phyloP scores from a whole-genome alignment of 2,797 vertebrate genomes.

The Rhynchotus rufescens region DNA sequence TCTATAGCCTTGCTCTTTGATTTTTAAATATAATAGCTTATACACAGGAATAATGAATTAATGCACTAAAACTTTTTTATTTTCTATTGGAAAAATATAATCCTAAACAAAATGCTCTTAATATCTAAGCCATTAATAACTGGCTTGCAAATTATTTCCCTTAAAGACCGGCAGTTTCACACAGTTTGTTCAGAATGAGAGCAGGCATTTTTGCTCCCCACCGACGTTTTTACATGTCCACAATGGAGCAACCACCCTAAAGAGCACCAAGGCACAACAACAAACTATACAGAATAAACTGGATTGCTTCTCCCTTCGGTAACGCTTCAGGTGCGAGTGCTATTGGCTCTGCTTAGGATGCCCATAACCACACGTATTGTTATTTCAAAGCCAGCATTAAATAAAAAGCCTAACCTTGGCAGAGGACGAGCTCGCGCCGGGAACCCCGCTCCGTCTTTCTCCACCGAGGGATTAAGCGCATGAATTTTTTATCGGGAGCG shows the following conservation, averaged over 20 bases:
- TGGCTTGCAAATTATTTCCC: neutral
- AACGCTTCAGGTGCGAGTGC: neutral
- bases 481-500: conserved; percentile 48
- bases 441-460: neutral
- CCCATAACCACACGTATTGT: neutral
- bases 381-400: neutral
- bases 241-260: neutral
- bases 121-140: neutral
- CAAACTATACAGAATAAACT: neutral
- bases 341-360: neutral
- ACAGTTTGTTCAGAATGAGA: neutral
- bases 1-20: neutral
- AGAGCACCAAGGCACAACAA: neutral
- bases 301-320: neutral
- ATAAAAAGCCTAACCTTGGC: conserved; percentile 20
- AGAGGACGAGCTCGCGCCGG: neutral
- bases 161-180: neutral
- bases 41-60: neutral
- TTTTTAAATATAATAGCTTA: neutral
- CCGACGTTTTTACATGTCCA: neutral
- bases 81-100: neutral
- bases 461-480: conserved; percentile 33
- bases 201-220: neutral
- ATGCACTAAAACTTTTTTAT: neutral
- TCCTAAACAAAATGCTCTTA: neutral